Conservation (phyloP, 2,797 vertebrate species). For the Gymnocypris eckloni region DNA sequence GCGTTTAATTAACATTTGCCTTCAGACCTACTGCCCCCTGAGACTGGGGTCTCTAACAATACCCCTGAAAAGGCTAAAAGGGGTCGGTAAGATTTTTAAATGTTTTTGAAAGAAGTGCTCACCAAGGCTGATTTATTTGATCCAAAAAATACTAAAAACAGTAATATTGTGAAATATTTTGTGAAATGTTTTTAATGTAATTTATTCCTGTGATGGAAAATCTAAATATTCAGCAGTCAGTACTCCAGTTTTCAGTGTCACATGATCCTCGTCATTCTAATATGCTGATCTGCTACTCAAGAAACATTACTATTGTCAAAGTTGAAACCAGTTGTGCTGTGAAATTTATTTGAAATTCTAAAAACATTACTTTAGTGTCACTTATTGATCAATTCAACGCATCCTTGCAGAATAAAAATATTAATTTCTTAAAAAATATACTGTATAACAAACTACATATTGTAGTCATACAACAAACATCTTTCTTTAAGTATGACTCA, state of each 20-base stretch:
- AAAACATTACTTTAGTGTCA: background rate
- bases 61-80: background rate
- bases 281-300: background rate
- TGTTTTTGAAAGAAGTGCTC: background rate
- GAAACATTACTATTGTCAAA: too few species aligned
- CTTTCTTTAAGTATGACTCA: background rate
- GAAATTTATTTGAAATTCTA: background rate
- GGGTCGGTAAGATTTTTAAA: background rate
- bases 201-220: background rate
- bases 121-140: background rate
- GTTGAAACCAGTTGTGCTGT: too few species aligned
- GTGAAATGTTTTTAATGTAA: background rate
- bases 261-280: background rate
- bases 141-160: background rate
- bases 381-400: background rate
- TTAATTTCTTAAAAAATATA: background rate
- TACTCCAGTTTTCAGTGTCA: background rate
- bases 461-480: background rate
- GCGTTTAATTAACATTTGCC: conserved; percentile 31
- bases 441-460: background rate
- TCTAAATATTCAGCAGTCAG: background rate
- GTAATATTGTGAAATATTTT: background rate
- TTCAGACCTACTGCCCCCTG: conserved; percentile 20
- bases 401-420: background rate
- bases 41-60: background rate